A percentile compares a stretch with the other conserved stretches of the same genome.
Conservation (phyloP, 2,113 vertebrate species). For the Nicator chloris region DNA sequence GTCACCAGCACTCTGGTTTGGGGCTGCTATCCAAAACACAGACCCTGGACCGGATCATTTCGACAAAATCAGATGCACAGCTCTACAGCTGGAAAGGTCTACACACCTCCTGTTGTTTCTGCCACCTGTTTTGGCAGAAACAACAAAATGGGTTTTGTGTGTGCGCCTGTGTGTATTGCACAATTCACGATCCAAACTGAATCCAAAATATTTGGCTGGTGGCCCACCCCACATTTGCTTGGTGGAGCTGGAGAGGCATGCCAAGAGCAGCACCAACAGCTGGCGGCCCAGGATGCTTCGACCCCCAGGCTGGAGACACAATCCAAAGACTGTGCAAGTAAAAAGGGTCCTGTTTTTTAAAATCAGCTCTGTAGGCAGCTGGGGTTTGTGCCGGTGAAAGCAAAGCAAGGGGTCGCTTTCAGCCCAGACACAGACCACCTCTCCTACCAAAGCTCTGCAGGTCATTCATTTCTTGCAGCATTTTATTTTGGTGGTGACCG, state of each 20-base stretch:
- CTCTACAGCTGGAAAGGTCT: background rate
- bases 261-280: conserved; percentile 16
- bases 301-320: background rate
- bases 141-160: background rate
- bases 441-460: background rate
- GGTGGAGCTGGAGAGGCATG: background rate
- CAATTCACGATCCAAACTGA: background rate
- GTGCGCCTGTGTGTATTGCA: background rate
- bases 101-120: background rate
- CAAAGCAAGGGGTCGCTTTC: background rate
- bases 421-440: background rate
- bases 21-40: background rate
- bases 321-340: background rate
- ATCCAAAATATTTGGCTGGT: background rate
- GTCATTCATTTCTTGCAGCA: background rate
- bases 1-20: background rate
- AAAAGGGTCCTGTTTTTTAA: background rate
- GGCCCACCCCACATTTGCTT: background rate
- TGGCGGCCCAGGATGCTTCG: background rate
- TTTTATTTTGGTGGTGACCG: background rate
- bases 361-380: background rate
- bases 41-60: background rate
- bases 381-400: background rate
- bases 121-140: conserved; percentile 4
- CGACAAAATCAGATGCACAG: background rate